These are phyloP conservation scores for Macropodus opercularis DNA, from an alignment of 2,797 vertebrate species.

Conservation along the genomic window DNA sequence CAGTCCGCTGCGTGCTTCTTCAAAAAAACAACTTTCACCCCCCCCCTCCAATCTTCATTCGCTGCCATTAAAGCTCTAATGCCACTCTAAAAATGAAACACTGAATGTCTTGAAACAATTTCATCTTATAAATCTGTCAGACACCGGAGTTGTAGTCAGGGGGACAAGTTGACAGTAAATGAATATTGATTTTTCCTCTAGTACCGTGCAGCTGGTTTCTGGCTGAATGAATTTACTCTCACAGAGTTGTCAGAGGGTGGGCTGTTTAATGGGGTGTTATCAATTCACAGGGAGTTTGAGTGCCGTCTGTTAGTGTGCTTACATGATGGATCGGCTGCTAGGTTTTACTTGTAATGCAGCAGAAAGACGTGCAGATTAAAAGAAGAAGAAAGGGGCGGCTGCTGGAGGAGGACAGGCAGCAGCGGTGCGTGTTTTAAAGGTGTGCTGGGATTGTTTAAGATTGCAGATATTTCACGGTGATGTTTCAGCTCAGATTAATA, in stretches of 20 bases:
- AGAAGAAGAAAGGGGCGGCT: slow-evolving; percentile 11
- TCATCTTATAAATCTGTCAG: slow-evolving; percentile 51
- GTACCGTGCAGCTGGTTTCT: slow-evolving; percentile 63
- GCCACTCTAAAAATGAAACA: slow-evolving; percentile 50
- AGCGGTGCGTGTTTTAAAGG: slow-evolving; percentile 2
- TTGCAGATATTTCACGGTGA: slow-evolving; percentile 15
- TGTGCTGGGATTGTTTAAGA: slow-evolving; percentile 28
- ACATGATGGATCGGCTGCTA: slow-evolving; percentile 46
- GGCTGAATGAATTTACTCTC: slow-evolving; percentile 63
- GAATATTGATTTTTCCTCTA: slow-evolving; percentile 72
- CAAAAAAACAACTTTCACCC: slow-evolving; percentile 10
- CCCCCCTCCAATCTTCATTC: background rate
- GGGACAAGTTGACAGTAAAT: slow-evolving; percentile 69
- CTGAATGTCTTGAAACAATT: slow-evolving; percentile 63
- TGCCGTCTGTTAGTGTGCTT: slow-evolving; percentile 38
- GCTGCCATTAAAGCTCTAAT: slow-evolving; percentile 37
- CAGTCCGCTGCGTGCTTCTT: slow-evolving; percentile 10
- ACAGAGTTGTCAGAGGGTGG: slow-evolving; percentile 66
- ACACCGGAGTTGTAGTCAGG: slow-evolving; percentile 33
- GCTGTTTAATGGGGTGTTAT: slow-evolving; percentile 71
- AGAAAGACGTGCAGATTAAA: slow-evolving; percentile 17
- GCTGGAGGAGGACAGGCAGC: slow-evolving; percentile 6
- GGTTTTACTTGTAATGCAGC: slow-evolving; percentile 25
- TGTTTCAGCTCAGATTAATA: slow-evolving; percentile 40
- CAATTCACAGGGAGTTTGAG: slow-evolving; percentile 59